phyloP scores from a whole-genome alignment of 2,113 vertebrate genomes.

The Notothenia rossii region DNA sequence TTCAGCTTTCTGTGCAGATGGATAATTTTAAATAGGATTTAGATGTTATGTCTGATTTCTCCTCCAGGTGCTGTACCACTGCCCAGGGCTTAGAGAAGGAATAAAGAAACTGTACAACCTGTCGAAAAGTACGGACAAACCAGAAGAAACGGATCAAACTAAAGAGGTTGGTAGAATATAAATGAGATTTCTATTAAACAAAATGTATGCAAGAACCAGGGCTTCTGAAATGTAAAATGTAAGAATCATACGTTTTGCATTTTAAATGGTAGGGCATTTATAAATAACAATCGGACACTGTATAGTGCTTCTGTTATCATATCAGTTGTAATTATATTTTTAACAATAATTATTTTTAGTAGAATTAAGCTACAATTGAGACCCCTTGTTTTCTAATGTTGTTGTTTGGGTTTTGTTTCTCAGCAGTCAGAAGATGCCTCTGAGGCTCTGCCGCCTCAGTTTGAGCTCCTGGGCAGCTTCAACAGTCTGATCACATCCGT shows the following conservation, averaged over 20 bases:
- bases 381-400: neutral
- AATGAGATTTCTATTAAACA: neutral
- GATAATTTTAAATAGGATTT: neutral
- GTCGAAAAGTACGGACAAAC: slow-evolving; percentile 87
- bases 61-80: slow-evolving; percentile 93
- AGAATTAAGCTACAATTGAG: neutral
- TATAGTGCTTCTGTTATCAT: neutral
- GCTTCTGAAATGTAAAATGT: neutral
- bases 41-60: slow-evolving; percentile 6
- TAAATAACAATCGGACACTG: too few species aligned
- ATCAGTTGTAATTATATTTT: too few species aligned
- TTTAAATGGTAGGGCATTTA: too few species aligned
- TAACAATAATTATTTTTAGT: neutral
- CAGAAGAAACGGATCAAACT: slow-evolving; percentile 83
- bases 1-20: neutral
- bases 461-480: slow-evolving; percentile 92
- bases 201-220: neutral
- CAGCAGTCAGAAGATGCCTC: slow-evolving; percentile 77
- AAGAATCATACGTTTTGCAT: neutral
- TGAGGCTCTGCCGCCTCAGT: slow-evolving; percentile 86
- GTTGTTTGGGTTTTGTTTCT: neutral
- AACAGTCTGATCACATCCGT: slow-evolving; percentile 92
- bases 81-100: slow-evolving; percentile 94
- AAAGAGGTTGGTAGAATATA: slow-evolving; percentile 85
- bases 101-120: slow-evolving; percentile 90